Conservation (phyloP, 2,888 invertebrate genomes). For the Metallyticus violacea region DNA sequence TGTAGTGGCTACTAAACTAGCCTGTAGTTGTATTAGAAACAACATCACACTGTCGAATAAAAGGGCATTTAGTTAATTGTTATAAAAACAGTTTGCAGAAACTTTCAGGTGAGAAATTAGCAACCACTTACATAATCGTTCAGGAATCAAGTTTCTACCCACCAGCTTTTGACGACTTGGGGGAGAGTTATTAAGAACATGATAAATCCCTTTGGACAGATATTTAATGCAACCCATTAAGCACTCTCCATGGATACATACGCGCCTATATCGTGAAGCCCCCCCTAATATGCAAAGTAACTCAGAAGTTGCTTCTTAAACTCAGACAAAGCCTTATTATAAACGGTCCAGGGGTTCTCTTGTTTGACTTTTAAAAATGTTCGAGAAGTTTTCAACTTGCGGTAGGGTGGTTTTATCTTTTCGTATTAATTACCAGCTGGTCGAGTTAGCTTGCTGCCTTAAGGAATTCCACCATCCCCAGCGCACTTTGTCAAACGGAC, state of each 20-base stretch:
- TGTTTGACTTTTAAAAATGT: not conserved
- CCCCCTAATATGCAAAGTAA: not conserved
- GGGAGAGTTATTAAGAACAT: too few species aligned
- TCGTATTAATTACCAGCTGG: not conserved
- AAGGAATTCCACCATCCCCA: not conserved
- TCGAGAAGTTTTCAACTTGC: not conserved
- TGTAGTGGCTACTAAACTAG: too few species aligned
- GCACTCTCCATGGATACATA: not conserved
- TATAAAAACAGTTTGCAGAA: too few species aligned
- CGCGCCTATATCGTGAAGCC: not conserved
- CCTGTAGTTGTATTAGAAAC: too few species aligned
- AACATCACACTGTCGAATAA: too few species aligned
- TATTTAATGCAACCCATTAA: too few species aligned
- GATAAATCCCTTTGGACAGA: too few species aligned
- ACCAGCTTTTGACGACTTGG: too few species aligned
- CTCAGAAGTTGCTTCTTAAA: not conserved
- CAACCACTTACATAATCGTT: too few species aligned
- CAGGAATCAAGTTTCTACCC: too few species aligned
- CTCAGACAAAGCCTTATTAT: not conserved
- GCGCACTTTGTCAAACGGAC: not conserved
- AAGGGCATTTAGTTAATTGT: too few species aligned
- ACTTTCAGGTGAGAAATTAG: too few species aligned
- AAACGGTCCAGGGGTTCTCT: not conserved
- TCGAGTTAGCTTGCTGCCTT: not conserved
- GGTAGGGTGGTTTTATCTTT: not conserved